These are phyloP conservation scores for Dryobota labecula DNA, from an alignment of 2,888 invertebrate genomes.

Conservation along the genomic window DNA sequence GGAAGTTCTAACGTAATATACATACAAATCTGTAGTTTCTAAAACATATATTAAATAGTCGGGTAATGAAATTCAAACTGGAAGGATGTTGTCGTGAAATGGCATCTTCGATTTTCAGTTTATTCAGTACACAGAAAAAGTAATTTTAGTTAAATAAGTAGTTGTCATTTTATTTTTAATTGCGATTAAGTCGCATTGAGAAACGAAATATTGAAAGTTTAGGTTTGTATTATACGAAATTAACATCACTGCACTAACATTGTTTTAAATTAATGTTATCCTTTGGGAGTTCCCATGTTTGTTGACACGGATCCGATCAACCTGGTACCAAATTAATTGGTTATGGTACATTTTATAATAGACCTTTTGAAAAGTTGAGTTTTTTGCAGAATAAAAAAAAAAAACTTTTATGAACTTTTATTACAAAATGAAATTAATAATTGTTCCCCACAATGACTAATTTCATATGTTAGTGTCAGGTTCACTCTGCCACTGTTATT, in stretches of 20 bases:
- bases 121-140: slow-evolving; percentile 11
- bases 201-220: slow-evolving; percentile 24
- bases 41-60: slow-evolving; percentile 19
- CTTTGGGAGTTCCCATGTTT: slow-evolving; percentile 28
- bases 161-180: slow-evolving; percentile 31
- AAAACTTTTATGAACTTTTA: too few species aligned
- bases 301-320: slow-evolving; percentile 28
- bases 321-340: neutral
- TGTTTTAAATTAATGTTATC: slow-evolving; percentile 44
- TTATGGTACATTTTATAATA: neutral
- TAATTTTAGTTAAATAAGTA: slow-evolving; percentile 36
- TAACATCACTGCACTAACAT: slow-evolving; percentile 46
- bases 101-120: slow-evolving; percentile 18
- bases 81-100: neutral
- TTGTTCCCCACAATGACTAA: too few species aligned
- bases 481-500: too few species aligned
- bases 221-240: slow-evolving; percentile 34
- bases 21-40: slow-evolving; percentile 53
- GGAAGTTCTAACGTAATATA: slow-evolving; percentile 41
- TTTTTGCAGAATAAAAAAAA: neutral
- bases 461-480: too few species aligned
- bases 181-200: neutral
- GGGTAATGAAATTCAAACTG: slow-evolving; percentile 2
- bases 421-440: too few species aligned
- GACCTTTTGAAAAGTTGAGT: neutral